These are phyloP conservation scores for Monochamus saltuarius DNA, from an alignment of 1,140 invertebrate genomes.

Conservation along the genomic window DNA sequence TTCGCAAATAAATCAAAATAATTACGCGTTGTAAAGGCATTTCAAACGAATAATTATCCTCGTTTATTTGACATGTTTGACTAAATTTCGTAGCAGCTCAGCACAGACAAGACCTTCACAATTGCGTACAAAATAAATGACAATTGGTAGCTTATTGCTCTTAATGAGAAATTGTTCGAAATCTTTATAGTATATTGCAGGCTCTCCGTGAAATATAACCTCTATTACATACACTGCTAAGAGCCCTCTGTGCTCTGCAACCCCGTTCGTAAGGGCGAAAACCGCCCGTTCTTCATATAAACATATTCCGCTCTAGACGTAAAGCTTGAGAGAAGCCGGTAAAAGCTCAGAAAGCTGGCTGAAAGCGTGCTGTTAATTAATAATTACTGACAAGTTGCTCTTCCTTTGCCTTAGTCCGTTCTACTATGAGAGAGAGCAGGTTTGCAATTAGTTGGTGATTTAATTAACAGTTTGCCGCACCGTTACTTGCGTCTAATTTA, in stretches of 20 bases:
- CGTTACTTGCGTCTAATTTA: conserved; percentile 46
- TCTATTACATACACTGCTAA: conserved; percentile 17
- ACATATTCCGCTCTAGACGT: conserved; percentile 45
- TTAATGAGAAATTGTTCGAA: conserved; percentile 50
- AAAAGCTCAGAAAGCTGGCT: conserved; percentile 56
- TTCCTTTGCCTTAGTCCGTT: conserved; percentile 51
- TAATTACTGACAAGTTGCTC: conserved; percentile 56
- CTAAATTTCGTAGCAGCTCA: conserved; percentile 29
- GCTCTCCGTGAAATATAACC: conserved; percentile 35
- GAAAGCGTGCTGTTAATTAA: conserved; percentile 57
- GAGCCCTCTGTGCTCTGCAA: conserved; percentile 5
- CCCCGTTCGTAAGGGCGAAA: conserved; percentile 15
- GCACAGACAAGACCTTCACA: conserved; percentile 42
- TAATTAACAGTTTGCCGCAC: conserved; percentile 49
- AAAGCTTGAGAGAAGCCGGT: conserved; percentile 51
- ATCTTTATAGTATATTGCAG: conserved; percentile 42
- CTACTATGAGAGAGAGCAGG: conserved; percentile 40
- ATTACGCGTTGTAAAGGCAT: conserved; percentile 3
- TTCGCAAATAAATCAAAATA: conserved; percentile 18
- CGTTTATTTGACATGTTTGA: conserved; percentile 41
- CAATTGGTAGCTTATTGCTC: conserved; percentile 47
- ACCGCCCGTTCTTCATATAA: conserved; percentile 37
- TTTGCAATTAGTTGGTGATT: conserved; percentile 48
- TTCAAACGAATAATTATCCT: conserved; percentile 19
- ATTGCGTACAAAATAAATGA: conserved; percentile 48